Evolutionary conservation across 2,113 vertebrate genomes (phyloP).

Genomic region (Rhynchomys soricoides): DNA sequence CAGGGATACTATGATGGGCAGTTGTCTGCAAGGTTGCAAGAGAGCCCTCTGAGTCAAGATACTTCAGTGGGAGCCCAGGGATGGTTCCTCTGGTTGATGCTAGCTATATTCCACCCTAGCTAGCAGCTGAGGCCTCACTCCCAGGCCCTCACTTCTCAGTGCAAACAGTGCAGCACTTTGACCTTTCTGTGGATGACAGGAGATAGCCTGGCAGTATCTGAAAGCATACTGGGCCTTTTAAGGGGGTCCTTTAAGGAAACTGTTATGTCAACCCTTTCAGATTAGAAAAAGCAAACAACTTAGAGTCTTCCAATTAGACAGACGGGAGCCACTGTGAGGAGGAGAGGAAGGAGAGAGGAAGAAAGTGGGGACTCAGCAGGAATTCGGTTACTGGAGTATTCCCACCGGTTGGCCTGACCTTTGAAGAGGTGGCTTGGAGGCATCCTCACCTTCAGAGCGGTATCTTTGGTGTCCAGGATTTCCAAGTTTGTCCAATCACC

Average conservation of each 20-base stretch:
- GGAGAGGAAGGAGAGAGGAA: neutral
- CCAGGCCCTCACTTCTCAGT: neutral
- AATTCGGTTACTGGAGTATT: no score
- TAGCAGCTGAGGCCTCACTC: neutral
- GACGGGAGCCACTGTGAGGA: no score
- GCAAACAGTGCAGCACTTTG: no score
- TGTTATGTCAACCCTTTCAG: neutral
- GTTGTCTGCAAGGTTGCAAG: neutral
- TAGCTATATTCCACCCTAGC: no score
- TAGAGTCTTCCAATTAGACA: neutral
- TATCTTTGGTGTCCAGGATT: neutral
- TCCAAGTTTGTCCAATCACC: neutral
- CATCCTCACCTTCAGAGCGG: rapidly evolving
- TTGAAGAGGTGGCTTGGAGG: neutral
- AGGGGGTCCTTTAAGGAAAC: neutral
- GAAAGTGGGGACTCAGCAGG: rapidly evolving
- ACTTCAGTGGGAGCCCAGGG: neutral
- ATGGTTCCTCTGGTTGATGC: neutral
- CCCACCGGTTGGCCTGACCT: neutral
- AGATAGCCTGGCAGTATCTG: neutral
- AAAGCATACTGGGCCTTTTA: neutral
- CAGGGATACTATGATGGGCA: neutral
- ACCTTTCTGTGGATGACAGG: neutral
- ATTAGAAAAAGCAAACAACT: neutral
- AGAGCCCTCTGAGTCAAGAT: neutral